Base-by-base conservation (phyloP, 2,888 invertebrate species). In the Eucera pruinosa region DNA sequence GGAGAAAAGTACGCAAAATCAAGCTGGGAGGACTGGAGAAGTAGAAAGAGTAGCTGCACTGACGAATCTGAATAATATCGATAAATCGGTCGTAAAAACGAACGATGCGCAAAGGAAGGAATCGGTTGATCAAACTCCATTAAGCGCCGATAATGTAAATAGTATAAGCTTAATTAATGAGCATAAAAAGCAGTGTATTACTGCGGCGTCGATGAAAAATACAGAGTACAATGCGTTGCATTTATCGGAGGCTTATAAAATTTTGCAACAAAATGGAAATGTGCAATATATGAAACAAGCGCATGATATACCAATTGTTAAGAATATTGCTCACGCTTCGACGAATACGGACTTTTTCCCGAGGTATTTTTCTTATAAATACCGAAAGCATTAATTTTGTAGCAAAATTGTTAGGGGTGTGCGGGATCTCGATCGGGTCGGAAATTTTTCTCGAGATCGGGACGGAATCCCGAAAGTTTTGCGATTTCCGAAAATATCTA, bases 341-440 rank as follows among this genome's bases (percentile, higher is more conserved):
- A 86, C 84, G 23, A 87, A 82, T 65, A 84, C 82, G 1, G 90
- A 89, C 55, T 66, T 67, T 11, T 76, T 81, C 52, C 69, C 80
- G 23, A 89, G 89, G 90, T 88, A 83, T n/a, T 43, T 65, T 36
- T 80, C 45, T 18, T n/a, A n/a, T n/a, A n/a, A n/a, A n/a, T n/a
- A n/a, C n/a, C n/a, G n/a, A n/a, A n/a, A n/a, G n/a, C n/a, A n/a
- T n/a, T n/a, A n/a, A n/a, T n/a, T n/a, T n/a, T n/a, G n/a, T n/a
- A n/a, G n/a, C n/a, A n/a, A n/a, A n/a, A n/a, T n/a, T n/a, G n/a
- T n/a, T n/a, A n/a, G n/a, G n/a, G n/a, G n/a, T n/a, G n/a, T n/a
- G n/a, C n/a, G n/a, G n/a, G n/a, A n/a, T n/a, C n/a, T n/a, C n/a
- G n/a, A n/a, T n/a, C n/a, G n/a, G n/a, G n/a, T n/a, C n/a, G n/a